A percentile compares a stretch with the other conserved stretches of the same genome.
Conservation (phyloP, 1,140 invertebrate species). For the Eriosoma lanigerum region DNA sequence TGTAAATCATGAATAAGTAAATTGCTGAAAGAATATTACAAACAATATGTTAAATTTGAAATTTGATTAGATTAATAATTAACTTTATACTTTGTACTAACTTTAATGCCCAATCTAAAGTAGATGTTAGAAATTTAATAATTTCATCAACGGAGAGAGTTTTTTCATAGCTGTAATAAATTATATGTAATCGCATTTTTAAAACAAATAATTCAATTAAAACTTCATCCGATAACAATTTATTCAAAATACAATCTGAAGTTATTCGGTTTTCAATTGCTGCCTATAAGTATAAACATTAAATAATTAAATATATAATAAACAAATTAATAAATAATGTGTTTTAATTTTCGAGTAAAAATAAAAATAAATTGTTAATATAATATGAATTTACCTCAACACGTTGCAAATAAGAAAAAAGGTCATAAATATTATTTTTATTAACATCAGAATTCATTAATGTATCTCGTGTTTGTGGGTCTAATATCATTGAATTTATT, state of each 20-base stretch:
- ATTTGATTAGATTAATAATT: too few relatives aligned
- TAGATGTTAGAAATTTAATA: constrained; percentile 30
- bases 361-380: too few relatives aligned
- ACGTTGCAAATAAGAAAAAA: constrained; percentile 27
- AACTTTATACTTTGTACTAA: too few relatives aligned
- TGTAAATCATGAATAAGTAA: constrained; percentile 17
- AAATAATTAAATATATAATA: neutral
- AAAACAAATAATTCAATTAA: constrained; percentile 41
- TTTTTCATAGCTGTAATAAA: constrained; percentile 28
- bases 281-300: neutral
- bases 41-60: too few relatives aligned
- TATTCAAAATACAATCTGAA: constrained; percentile 12
- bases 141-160: neutral
- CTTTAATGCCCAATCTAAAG: constrained; percentile 30
- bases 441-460: constrained; percentile 30
- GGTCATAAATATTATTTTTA: constrained; percentile 38
- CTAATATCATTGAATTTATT: constrained; percentile 23
- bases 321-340: too few relatives aligned
- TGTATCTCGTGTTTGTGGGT: constrained; percentile 24
- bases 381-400: constrained; percentile 17
- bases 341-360: too few relatives aligned
- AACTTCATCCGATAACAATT: constrained; percentile 29
- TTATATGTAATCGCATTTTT: constrained; percentile 12
- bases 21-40: constrained; percentile 9
- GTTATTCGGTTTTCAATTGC: constrained; percentile 36